phyloP scores from a whole-genome alignment of 2,888 invertebrate genomes.

The Melinaea menophilus region DNA sequence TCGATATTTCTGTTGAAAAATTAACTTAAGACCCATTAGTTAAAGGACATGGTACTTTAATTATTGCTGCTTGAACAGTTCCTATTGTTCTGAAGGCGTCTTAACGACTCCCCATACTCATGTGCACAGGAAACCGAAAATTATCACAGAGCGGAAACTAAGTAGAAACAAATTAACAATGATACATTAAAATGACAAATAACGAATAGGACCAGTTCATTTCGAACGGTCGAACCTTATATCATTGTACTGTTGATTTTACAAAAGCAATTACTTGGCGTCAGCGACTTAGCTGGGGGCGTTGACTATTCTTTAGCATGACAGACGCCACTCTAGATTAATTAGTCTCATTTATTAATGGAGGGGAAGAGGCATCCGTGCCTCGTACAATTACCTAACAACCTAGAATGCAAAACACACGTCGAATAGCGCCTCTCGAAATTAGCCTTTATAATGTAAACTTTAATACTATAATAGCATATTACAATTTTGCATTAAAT shows the following conservation, averaged over 20 bases:
- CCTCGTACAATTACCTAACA: slow-evolving; percentile 36
- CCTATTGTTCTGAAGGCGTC: not conserved
- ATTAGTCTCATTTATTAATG: slow-evolving; percentile 67
- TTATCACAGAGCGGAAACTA: slow-evolving; percentile 23
- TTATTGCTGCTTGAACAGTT: not conserved
- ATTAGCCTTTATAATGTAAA: slow-evolving; percentile 23
- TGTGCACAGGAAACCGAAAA: slow-evolving; percentile 14
- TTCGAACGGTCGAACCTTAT: slow-evolving; percentile 31
- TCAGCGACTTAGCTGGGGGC: slow-evolving; percentile 48
- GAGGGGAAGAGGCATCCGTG: slow-evolving; percentile 51
- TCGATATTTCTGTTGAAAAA: not conserved
- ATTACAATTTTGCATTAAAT: slow-evolving; percentile 14
- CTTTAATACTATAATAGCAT: slow-evolving; percentile 11
- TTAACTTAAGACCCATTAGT: not conserved
- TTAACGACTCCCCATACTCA: not conserved
- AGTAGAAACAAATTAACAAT: slow-evolving; percentile 20
- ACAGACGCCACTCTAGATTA: slow-evolving; percentile 70
- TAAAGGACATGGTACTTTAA: not conserved
- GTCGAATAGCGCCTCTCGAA: slow-evolving; percentile 27
- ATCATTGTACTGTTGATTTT: slow-evolving; percentile 55
- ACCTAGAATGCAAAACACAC: slow-evolving; percentile 28
- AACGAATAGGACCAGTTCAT: slow-evolving; percentile 28
- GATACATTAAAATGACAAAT: slow-evolving; percentile 27
- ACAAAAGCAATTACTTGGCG: slow-evolving; percentile 67
- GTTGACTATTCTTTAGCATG: slow-evolving; percentile 68